Percentiles rank a stretch among this genome's conserved stretches.
These are phyloP conservation scores for Drosophila miranda DNA, from an alignment of 1,140 invertebrate genomes.

Conservation along the genomic window DNA sequence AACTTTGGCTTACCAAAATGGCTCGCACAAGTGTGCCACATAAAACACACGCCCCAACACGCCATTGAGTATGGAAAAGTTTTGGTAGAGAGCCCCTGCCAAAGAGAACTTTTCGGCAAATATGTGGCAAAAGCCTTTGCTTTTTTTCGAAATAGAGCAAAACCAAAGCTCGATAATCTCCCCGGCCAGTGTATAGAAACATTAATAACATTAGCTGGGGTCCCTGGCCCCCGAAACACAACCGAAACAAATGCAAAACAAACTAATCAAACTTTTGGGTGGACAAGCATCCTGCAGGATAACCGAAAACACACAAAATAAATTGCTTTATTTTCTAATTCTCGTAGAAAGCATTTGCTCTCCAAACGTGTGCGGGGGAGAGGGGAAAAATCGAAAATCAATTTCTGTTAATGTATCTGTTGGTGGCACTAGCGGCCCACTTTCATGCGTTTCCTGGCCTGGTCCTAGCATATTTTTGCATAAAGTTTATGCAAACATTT, in stretches of 20 bases:
- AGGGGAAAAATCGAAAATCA: constrained; percentile 71
- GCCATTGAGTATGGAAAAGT: not conserved
- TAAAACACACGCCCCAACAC: constrained; percentile 17
- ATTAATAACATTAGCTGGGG: constrained; percentile 72
- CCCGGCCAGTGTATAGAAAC: constrained; percentile 46
- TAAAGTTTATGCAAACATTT: constrained; percentile 62
- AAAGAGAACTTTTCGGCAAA: constrained; percentile 35
- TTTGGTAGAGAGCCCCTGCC: constrained; percentile 19
- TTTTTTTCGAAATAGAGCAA: not conserved
- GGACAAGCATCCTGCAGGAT: constrained; percentile 9
- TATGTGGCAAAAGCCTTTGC: too few species aligned
- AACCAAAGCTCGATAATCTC: constrained; percentile 49
- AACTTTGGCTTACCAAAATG: constrained; percentile 2
- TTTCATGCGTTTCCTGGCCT: constrained; percentile 39
- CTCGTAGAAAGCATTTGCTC: constrained; percentile 43
- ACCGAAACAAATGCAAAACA: constrained; percentile 54
- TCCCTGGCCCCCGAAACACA: not conserved
- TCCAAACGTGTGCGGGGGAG: not conserved
- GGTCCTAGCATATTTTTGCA: constrained; percentile 52
- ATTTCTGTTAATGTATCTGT: constrained; percentile 72
- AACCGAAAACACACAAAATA: constrained; percentile 57
- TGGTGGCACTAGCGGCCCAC: not conserved
- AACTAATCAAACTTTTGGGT: constrained; percentile 74
- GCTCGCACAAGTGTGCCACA: too few species aligned
- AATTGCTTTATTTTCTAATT: constrained; percentile 76